Evolutionary conservation across 2,113 vertebrate genomes (phyloP).

Genomic region (Thermophis baileyi): DNA sequence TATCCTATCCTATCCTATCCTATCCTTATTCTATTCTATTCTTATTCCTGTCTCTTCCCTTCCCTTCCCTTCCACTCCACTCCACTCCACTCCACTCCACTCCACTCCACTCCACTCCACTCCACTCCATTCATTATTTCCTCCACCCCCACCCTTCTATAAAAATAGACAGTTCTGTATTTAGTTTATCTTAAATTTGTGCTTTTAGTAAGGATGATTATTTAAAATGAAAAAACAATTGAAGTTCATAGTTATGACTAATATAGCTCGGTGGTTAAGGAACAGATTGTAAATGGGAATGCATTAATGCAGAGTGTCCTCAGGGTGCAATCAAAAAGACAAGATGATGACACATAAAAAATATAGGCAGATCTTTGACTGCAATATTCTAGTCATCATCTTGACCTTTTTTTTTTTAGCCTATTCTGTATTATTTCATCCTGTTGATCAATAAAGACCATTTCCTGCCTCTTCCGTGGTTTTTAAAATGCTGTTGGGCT

Average conservation of each 20-base stretch:
- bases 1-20: rapidly evolving
- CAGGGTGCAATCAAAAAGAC: neutral
- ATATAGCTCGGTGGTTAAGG: neutral
- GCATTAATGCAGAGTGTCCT: neutral
- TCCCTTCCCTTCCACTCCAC: too few species aligned
- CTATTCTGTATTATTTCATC: neutral
- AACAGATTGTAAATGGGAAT: neutral
- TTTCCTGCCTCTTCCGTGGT: neutral
- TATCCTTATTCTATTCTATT: rapidly evolving
- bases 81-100: too few species aligned
- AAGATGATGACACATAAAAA: neutral
- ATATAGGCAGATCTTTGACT: neutral
- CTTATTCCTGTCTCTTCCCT: too few species aligned
- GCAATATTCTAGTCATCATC: neutral
- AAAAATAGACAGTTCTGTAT: neutral
- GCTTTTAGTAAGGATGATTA: neutral
- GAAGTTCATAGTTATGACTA: neutral
- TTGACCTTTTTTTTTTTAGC: neutral
- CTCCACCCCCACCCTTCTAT: neutral
- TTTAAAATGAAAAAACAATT: neutral
- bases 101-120: too few species aligned
- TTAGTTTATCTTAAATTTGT: neutral
- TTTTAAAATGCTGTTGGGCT: neutral
- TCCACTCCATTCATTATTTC: neutral
- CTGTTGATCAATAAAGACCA: neutral